A percentile compares a stretch with the other conserved stretches of the same genome.
Conservation (phyloP, 2,113 vertebrate species). For the Barbus barbus region DNA sequence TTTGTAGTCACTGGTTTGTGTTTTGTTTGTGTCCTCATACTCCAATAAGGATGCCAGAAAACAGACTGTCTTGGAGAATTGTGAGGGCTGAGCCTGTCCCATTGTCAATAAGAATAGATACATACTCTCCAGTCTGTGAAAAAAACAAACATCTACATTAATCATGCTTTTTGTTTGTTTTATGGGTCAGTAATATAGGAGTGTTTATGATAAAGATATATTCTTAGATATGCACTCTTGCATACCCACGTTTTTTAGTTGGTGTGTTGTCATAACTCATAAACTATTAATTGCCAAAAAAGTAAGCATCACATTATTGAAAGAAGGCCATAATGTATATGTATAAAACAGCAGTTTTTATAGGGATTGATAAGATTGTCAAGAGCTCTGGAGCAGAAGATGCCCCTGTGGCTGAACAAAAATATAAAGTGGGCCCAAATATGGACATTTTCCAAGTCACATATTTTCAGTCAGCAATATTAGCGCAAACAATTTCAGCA, state of each 20-base stretch:
- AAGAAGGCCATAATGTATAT: background rate
- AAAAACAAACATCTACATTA: slow-evolving; percentile 28
- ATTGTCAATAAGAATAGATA: slow-evolving; percentile 87
- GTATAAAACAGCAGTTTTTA: background rate
- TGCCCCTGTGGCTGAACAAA: background rate
- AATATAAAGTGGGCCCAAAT: background rate
- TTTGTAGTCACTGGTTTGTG: background rate
- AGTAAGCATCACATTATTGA: background rate
- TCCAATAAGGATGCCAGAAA: slow-evolving; percentile 86
- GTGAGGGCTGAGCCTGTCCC: slow-evolving; percentile 76
- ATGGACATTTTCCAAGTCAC: background rate
- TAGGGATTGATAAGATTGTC: background rate
- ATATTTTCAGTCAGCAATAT: background rate
- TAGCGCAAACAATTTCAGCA: background rate
- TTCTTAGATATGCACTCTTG: background rate
- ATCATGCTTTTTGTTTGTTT: background rate
- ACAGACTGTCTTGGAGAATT: slow-evolving; percentile 76
- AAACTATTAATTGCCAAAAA: no score
- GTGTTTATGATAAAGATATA: background rate
- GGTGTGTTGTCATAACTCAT: background rate
- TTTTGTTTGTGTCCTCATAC: slow-evolving; percentile 64
- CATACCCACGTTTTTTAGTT: background rate
- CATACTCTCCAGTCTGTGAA: slow-evolving; percentile 80
- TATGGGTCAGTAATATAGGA: background rate
- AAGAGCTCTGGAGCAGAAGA: background rate